phyloP scores from a whole-genome alignment of 1,140 invertebrate species.

The Pararge aegeria region DNA sequence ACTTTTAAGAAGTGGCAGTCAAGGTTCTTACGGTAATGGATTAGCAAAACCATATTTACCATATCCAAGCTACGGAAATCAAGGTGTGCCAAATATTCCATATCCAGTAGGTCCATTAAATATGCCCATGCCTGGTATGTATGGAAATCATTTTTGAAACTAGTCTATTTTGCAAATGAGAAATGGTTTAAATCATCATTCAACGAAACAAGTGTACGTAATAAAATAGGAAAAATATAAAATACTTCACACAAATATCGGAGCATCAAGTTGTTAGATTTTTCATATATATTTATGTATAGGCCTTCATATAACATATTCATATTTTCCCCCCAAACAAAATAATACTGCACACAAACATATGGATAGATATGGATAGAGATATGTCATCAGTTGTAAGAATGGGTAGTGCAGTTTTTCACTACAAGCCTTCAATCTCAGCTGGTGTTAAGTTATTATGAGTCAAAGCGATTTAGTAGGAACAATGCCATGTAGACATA shows the following conservation, averaged over 20 bases:
- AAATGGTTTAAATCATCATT: background rate
- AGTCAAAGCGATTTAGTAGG: no score
- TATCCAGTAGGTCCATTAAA: conserved; percentile 80
- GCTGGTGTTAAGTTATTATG: no score
- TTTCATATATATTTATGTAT: no score
- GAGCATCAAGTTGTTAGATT: no score
- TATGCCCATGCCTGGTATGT: conserved; percentile 82
- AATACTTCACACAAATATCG: background rate
- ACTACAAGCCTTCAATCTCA: no score
- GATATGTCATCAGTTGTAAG: no score
- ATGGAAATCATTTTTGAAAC: conserved; percentile 70
- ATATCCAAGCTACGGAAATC: conserved; percentile 67
- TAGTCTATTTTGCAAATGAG: background rate
- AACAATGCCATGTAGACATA: no score
- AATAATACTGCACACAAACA: no score
- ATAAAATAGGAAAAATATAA: background rate
- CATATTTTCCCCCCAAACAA: no score
- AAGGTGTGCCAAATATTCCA: conserved; percentile 64
- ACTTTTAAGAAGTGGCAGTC: conserved; percentile 79
- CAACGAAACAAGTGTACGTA: background rate
- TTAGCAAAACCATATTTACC: conserved; percentile 60
- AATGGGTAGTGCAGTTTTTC: no score
- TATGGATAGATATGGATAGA: no score
- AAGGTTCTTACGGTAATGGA: conserved; percentile 62
- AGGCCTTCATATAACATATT: no score